These are phyloP conservation scores for Odocoileus hemionus DNA, from an alignment of 2,113 vertebrate species.

Conservation along the genomic window DNA sequence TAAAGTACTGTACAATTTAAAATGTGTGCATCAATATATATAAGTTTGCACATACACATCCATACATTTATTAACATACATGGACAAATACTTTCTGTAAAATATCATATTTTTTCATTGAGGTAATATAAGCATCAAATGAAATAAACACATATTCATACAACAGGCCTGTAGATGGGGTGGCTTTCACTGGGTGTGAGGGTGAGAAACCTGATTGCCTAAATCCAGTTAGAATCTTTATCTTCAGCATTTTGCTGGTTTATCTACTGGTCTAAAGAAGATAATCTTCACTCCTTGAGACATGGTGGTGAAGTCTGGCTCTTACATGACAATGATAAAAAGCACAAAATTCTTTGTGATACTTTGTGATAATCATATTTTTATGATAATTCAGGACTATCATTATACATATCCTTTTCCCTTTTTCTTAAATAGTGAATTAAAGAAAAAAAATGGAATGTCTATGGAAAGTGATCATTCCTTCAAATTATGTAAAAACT, in stretches of 20 bases:
- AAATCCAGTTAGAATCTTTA: neutral
- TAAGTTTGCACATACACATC: rapidly evolving
- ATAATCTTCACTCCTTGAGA: neutral
- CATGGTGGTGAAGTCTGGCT: neutral
- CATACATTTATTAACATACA: rapidly evolving
- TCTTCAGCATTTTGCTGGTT: neutral
- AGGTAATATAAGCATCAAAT: neutral
- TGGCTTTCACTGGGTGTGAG: neutral
- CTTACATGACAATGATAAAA: neutral
- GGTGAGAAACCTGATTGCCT: neutral
- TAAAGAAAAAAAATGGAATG: neutral
- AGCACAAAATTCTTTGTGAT: neutral
- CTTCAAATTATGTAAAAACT: neutral
- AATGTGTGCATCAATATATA: neutral
- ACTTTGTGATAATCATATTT: neutral
- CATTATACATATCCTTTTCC: no score
- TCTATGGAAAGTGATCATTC: neutral
- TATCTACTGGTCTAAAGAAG: no score
- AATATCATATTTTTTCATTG: neutral
- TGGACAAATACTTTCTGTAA: neutral
- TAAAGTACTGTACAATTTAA: neutral
- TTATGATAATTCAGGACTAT: neutral
- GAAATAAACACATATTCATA: neutral
- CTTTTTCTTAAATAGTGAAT: neutral
- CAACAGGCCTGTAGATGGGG: rapidly evolving